Evolutionary conservation across 2,113 vertebrate genomes (phyloP).

Genomic region (Macroglossus sobrinus): DNA sequence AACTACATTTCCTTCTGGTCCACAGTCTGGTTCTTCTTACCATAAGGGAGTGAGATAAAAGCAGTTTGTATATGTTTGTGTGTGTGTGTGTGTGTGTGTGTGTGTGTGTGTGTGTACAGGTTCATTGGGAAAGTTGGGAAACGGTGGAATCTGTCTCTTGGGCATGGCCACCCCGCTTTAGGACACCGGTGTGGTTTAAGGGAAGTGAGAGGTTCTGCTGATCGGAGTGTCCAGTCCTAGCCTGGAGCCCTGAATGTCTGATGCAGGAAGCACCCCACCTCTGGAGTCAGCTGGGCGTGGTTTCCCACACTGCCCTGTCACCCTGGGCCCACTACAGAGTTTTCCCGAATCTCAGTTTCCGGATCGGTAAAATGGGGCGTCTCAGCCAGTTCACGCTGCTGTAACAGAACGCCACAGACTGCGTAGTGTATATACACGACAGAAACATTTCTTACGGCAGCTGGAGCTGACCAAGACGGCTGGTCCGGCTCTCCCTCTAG

Average conservation of each 20-base stretch:
- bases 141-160: neutral
- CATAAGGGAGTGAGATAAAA: neutral
- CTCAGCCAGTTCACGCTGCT: neutral
- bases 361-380: neutral
- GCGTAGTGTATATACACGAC: neutral
- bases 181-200: neutral
- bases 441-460: neutral
- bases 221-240: neutral
- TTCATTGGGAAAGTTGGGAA: neutral
- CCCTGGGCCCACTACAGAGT: neutral
- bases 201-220: neutral
- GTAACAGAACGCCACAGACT: neutral
- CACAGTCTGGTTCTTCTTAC: neutral
- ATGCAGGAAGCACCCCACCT: neutral
- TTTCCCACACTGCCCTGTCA: neutral
- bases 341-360: neutral
- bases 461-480: neutral
- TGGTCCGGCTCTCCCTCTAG: neutral
- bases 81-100: neutral
- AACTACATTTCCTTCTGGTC: neutral
- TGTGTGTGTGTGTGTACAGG: too few species aligned
- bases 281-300: neutral
- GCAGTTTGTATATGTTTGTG: neutral
- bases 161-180: neutral
- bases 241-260: neutral